Base-by-base conservation (phyloP, 1,140 invertebrate species). In the Aphis gossypii region DNA sequence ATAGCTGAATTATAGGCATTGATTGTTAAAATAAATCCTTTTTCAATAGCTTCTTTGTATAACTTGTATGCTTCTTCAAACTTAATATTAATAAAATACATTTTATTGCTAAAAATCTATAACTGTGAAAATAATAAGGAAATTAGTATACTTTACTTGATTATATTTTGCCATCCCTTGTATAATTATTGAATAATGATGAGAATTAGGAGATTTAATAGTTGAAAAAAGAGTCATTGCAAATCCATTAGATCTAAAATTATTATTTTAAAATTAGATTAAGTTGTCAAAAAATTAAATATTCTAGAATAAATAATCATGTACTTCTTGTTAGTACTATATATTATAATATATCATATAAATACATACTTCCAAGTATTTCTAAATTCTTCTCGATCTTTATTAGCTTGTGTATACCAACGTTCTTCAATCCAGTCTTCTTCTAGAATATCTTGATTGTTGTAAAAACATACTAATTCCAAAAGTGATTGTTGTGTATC, bases 391-490 rank as follows among this genome's bases (percentile, higher is more conserved):
- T 97, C 96, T 93, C 41, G 94, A 93, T 95, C 94, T 95, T 95
- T 56, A 94, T 95, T 94, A 94, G 95, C 95, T 91, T 96, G 95
- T 94, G 94, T 94, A 95, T 97, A 98, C 97, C 97, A 98, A 91
- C 96, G 96, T 95, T 98, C 97, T 95, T 98, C 97, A n/a, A 97
- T 95, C 94, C 97, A 97, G 88, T 98, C 97, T 82, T 96, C 96
- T 25, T 96, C 95, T 41, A 96, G 93, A 1, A 96, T 95, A 94
- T 98, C 97, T 90, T 96, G 95, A 94, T 96, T 96, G 95, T 99
- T 99, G 94, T 97, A 97, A 95, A 97, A 99, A 95, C 98, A 98
- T 7, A 98, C 95, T 30, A 99, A 95, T 95, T 99, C 97, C 23
- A 99, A 95, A n/a, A 98, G 95, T 30, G 96, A 95, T 94, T 98